A percentile compares a stretch with the other conserved stretches of the same genome.
Conservation (phyloP, 2,888 invertebrate species). For the Encarsia formosa region DNA sequence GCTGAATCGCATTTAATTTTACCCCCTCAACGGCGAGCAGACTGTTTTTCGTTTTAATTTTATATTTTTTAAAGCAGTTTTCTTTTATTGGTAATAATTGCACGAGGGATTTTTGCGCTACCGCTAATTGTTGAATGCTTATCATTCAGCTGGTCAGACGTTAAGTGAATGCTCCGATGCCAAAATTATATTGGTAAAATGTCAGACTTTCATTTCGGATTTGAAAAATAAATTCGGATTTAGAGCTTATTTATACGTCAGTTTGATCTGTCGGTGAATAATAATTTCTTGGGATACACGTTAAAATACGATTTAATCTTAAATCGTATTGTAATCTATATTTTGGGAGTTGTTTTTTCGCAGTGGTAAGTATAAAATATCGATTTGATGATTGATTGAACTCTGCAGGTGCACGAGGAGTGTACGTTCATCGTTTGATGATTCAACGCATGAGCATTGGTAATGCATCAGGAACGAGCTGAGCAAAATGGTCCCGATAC, state of each 20-base stretch:
- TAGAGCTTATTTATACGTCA: not conserved
- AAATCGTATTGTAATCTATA: too few relatives aligned
- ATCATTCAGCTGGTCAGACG: not conserved
- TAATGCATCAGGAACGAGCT: not conserved
- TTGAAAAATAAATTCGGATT: not conserved
- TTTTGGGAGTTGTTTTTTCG: too few relatives aligned
- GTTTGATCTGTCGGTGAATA: too few relatives aligned
- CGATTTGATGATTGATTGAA: too few relatives aligned
- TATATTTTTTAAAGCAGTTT: not conserved
- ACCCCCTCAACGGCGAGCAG: not conserved
- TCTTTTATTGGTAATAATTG: too few relatives aligned
- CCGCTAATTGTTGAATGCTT: not conserved
- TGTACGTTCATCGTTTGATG: not conserved
- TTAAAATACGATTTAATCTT: not conserved
- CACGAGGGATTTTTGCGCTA: not conserved
- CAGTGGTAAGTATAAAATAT: too few relatives aligned
- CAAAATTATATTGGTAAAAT: slow-evolving; percentile 2
- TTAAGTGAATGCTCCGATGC: not conserved
- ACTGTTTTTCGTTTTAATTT: not conserved
- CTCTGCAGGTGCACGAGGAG: too few relatives aligned
- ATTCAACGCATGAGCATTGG: not conserved
- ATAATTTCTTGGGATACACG: not conserved
- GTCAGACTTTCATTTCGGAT: not conserved
- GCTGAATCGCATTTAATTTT: not conserved
- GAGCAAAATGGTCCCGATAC: not conserved